These are phyloP conservation scores for Trachemys scripta DNA, from an alignment of 2,113 vertebrate species.

Conservation along the genomic window DNA sequence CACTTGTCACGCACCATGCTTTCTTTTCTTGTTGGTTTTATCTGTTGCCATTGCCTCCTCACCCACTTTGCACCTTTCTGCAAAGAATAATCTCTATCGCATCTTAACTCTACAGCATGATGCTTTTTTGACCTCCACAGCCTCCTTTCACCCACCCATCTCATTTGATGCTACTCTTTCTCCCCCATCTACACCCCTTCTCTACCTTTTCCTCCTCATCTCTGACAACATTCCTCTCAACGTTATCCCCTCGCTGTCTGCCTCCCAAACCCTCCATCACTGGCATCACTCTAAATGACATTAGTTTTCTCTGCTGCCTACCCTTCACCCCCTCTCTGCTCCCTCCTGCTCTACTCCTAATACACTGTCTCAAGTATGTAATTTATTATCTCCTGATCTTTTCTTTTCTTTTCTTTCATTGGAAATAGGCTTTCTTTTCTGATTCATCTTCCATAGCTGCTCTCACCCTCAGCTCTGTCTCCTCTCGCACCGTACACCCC, in stretches of 20 bases:
- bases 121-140: not conserved
- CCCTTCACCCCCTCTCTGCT: not conserved
- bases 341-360: not conserved
- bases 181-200: not conserved
- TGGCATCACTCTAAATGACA: not conserved
- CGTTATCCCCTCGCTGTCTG: rapidly evolving
- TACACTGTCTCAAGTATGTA: not conserved
- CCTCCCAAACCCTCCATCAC: not conserved
- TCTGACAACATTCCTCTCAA: not conserved
- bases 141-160: not conserved
- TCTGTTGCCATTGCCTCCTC: constrained; percentile 26
- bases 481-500: not conserved
- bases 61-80: constrained; percentile 45
- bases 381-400: not conserved
- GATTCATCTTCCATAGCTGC: too few relatives aligned
- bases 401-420: constrained; percentile 23
- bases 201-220: not conserved
- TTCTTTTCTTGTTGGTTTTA: constrained; percentile 56
- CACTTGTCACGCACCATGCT: constrained; percentile 15
- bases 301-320: not conserved
- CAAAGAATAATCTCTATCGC: constrained; percentile 29
- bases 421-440: not conserved
- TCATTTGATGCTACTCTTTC: not conserved
- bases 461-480: not conserved
- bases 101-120: not conserved